Conservation (phyloP, 64 coral and sea anemone species). For the Platygyra sinensis region DNA sequence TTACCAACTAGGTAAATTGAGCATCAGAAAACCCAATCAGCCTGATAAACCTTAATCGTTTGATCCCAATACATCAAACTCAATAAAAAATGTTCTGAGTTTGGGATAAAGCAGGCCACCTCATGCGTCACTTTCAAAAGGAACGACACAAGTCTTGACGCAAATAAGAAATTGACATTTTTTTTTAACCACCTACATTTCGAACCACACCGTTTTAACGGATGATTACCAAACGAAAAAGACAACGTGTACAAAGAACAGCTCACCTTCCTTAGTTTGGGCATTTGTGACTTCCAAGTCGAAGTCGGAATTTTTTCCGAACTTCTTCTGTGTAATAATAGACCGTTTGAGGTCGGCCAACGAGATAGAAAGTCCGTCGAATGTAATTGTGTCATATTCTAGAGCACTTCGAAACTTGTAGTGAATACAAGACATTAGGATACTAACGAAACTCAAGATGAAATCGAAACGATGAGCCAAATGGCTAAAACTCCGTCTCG, state of each 20-base stretch:
- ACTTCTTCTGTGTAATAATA: conserved; percentile 98
- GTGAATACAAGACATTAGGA: conserved; percentile 92
- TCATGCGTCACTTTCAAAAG: too few relatives aligned
- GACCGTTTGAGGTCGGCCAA: conserved; percentile 92
- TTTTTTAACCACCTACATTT: not conserved
- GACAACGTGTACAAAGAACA: not conserved
- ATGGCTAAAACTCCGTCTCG: not conserved
- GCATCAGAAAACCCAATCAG: too few relatives aligned
- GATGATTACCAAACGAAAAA: not conserved
- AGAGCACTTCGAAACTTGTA: conserved; percentile 99
- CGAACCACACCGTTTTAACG: not conserved
- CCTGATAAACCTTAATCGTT: too few relatives aligned
- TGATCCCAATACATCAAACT: too few relatives aligned
- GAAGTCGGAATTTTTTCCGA: conserved; percentile 90
- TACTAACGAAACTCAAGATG: not conserved
- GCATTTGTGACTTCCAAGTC: conserved; percentile 99
- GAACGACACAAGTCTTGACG: too few relatives aligned
- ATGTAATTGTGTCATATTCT: conserved; percentile 97
- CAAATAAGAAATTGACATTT: too few relatives aligned
- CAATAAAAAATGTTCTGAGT: too few relatives aligned
- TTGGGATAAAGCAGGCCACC: too few relatives aligned
- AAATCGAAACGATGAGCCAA: conserved; percentile 1
- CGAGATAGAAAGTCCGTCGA: conserved; percentile 97
- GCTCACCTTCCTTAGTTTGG: conserved; percentile 95
- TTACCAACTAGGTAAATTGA: too few relatives aligned